phyloP scores from a whole-genome alignment of 2,888 invertebrate species.

The Tenthredo scrophulariae region DNA sequence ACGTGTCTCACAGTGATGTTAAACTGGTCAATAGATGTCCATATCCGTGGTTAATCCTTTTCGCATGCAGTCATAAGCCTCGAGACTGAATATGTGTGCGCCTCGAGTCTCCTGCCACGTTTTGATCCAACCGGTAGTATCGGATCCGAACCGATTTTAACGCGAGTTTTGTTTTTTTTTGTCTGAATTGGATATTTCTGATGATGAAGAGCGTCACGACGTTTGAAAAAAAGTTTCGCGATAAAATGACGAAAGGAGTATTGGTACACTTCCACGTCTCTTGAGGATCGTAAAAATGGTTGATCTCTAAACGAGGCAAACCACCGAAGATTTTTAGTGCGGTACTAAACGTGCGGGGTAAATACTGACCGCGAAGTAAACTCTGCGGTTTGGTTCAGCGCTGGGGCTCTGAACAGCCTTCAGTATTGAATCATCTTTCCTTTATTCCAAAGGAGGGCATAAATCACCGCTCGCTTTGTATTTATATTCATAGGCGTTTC shows the following conservation, averaged over 20 bases:
- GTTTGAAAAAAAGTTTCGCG: conserved; percentile 28
- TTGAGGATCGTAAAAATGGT: conserved; percentile 69
- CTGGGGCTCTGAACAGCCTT: background rate
- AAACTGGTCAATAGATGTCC: conserved; percentile 70
- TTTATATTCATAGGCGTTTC: conserved; percentile 74
- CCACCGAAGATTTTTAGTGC: conserved; percentile 60
- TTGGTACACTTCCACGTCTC: background rate
- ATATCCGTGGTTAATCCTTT: conserved; percentile 72
- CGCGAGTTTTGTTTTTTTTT: background rate
- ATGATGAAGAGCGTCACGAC: background rate
- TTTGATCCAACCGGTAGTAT: background rate
- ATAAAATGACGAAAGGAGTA: conserved; percentile 49
- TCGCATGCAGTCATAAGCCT: conserved; percentile 75
- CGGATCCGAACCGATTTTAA: background rate
- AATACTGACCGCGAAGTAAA: conserved; percentile 75
- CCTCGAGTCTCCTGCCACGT: background rate
- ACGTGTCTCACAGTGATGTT: conserved; percentile 62
- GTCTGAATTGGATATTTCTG: background rate
- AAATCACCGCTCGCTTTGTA: conserved; percentile 73
- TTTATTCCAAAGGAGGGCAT: conserved; percentile 64
- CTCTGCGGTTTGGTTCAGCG: conserved; percentile 48
- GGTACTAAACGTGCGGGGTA: conserved; percentile 74
- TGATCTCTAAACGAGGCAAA: conserved; percentile 68
- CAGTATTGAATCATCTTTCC: conserved; percentile 69
- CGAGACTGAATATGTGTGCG: conserved; percentile 53